Percentiles rank a stretch among this genome's conserved stretches.
Conservation (phyloP, 1,140 invertebrate genomes). For the Alviniconcha marisindica region DNA sequence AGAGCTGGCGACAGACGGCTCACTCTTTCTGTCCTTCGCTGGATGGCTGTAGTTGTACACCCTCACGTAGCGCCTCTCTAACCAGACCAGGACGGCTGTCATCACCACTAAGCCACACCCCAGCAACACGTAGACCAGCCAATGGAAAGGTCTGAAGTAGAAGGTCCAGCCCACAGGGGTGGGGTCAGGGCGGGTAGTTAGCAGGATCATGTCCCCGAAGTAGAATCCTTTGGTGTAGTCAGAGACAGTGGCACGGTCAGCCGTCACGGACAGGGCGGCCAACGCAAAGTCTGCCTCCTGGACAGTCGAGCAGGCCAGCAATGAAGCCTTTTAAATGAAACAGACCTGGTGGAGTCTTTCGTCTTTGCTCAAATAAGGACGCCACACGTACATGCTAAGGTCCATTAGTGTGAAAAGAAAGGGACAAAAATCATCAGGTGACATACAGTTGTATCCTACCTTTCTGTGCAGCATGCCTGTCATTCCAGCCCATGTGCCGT, state of each 20-base stretch:
- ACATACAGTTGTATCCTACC: background rate
- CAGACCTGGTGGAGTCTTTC: too few relatives aligned
- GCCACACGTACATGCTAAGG: too few relatives aligned
- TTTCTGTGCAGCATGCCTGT: conserved; percentile 20
- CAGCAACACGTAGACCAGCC: conserved; percentile 5
- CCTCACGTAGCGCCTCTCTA: background rate
- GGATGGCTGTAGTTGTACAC: background rate
- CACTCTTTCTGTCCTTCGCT: background rate
- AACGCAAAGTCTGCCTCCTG: conserved; percentile 20
- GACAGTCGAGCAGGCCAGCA: too few relatives aligned
- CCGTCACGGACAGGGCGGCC: background rate
- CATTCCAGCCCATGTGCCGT: conserved; percentile 21
- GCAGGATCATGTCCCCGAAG: background rate
- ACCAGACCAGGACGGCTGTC: background rate
- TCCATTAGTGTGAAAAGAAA: too few relatives aligned
- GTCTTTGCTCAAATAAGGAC: too few relatives aligned
- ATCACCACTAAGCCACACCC: background rate
- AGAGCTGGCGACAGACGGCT: too few relatives aligned
- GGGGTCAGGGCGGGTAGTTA: background rate
- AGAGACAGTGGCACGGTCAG: background rate
- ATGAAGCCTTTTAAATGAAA: too few relatives aligned
- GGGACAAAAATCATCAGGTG: background rate
- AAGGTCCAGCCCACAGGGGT: background rate
- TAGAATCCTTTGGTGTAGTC: background rate
- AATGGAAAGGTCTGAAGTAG: conserved; percentile 7